Evolutionary conservation across 2,888 invertebrate species (phyloP).

Genomic region (Macrophya alboannulata): DNA sequence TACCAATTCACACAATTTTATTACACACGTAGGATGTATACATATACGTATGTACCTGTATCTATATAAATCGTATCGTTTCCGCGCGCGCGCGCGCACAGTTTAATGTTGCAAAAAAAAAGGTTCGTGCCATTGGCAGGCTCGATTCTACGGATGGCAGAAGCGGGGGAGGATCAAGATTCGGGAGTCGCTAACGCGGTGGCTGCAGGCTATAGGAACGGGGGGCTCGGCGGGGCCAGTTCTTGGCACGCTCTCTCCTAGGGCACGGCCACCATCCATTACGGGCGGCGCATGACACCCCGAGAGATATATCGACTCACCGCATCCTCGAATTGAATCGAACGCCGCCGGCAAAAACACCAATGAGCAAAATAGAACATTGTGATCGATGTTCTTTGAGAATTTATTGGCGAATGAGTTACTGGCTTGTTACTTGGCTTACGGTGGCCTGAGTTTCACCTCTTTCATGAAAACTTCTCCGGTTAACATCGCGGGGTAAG

Average conservation of each 20-base stretch:
- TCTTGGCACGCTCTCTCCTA: slow-evolving; percentile 77
- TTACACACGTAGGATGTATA: not conserved
- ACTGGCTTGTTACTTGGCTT: slow-evolving; percentile 68
- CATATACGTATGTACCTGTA: not conserved
- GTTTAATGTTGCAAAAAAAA: slow-evolving; percentile 49
- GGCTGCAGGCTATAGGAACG: slow-evolving; percentile 43
- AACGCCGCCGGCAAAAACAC: slow-evolving; percentile 78
- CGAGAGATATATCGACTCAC: slow-evolving; percentile 78
- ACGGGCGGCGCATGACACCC: slow-evolving; percentile 78
- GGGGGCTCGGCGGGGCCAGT: slow-evolving; percentile 67
- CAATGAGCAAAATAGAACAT: slow-evolving; percentile 80
- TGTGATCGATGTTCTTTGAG: slow-evolving; percentile 77
- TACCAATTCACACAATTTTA: not conserved
- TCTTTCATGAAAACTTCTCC: slow-evolving; percentile 34
- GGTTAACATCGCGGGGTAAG: slow-evolving; percentile 25
- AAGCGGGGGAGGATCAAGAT: slow-evolving; percentile 52
- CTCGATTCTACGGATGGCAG: slow-evolving; percentile 44
- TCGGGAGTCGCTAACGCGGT: slow-evolving; percentile 48
- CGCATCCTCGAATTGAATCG: slow-evolving; percentile 80
- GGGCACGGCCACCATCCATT: slow-evolving; percentile 78
- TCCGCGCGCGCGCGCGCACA: slow-evolving; percentile 5
- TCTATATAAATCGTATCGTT: not conserved
- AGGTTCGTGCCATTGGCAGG: slow-evolving; percentile 48
- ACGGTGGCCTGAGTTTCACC: slow-evolving; percentile 51
- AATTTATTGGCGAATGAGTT: slow-evolving; percentile 79